Evolutionary conservation across 2,797 vertebrate species (phyloP).

Genomic region (Notamacropus eugenii): DNA sequence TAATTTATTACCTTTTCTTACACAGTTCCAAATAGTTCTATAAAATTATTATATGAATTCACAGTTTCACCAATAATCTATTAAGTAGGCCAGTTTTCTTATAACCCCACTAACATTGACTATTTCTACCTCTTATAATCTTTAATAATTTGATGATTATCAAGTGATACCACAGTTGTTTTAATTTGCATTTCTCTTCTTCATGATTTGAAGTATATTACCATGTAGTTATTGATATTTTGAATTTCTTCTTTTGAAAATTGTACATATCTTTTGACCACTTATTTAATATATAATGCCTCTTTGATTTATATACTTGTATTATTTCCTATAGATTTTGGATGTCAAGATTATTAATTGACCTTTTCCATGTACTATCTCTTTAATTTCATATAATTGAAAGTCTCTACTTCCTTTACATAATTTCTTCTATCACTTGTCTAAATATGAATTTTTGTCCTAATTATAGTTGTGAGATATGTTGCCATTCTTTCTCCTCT

Average conservation of each 20-base stretch:
- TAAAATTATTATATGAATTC: background rate
- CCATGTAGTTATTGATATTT: background rate
- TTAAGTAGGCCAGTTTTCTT: background rate
- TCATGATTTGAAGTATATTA: background rate
- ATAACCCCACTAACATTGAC: background rate
- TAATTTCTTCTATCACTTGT: background rate
- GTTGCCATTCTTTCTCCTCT: background rate
- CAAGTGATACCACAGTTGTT: background rate
- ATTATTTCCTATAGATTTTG: background rate
- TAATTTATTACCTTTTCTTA: background rate
- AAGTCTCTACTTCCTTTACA: background rate
- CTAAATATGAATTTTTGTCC: background rate
- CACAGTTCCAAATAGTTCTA: background rate
- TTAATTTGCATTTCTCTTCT: background rate
- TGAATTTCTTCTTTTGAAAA: background rate
- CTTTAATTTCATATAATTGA: background rate
- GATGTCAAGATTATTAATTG: background rate
- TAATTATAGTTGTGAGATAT: background rate
- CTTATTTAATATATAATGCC: background rate
- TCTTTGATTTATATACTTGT: background rate
- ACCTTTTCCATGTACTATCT: background rate
- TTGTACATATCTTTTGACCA: background rate
- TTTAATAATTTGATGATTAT: background rate
- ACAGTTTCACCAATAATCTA: background rate
- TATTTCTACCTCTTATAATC: background rate